Evolutionary conservation across 2,888 invertebrate genomes (phyloP), one percentile per base, ranked within the genome.

Genomic region (Palloptera scutellata): DNA sequence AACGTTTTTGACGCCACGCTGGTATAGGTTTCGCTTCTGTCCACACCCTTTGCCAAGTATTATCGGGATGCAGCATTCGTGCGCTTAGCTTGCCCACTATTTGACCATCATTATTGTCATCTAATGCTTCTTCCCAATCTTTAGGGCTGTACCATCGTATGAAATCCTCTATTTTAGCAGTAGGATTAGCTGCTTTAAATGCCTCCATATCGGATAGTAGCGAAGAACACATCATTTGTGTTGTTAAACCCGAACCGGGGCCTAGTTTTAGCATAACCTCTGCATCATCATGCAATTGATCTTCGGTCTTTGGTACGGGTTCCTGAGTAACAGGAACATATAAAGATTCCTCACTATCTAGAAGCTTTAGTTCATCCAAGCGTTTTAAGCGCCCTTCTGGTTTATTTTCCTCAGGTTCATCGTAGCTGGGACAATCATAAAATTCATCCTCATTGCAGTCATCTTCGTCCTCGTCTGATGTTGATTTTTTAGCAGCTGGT

Each of bases 131-230:
- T 57, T 93, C 90, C 94, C 96, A 98, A 83, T 99, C 98, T 15
- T 97, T 88, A 0, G 98, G 98, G 1, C 98, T 98, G 83, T 98
- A 98, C 98, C 98, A 99, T 59, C 95, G 89, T 68, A 99, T 96
- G 81, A 99, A 99, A 83, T 99, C 99, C 80, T 95, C 97, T 60
- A 99, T 86, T 65, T 90, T 88, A 10, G 93, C 91, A 5, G 92
- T 93, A 0, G 98, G 98, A 87, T 99, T 99, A 4, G 98, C 98
- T 1, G 98, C 97, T 87, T 98, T 99, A 84, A 99, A 99, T 0
- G 98, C 94, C 83, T 98, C 96, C 97, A 98, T 98, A 80, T 99
- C 99, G 0, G 98, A 97, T 1, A 95, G 87, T 13, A 99, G 87
- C 0, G 96, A 95, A 0, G 97, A 96, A 82, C 96, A 83, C 93